A percentile compares a stretch with the other conserved stretches of the same genome.
These are phyloP conservation scores for Epinotia demarniana DNA, from an alignment of 2,888 invertebrate genomes.

Conservation along the genomic window DNA sequence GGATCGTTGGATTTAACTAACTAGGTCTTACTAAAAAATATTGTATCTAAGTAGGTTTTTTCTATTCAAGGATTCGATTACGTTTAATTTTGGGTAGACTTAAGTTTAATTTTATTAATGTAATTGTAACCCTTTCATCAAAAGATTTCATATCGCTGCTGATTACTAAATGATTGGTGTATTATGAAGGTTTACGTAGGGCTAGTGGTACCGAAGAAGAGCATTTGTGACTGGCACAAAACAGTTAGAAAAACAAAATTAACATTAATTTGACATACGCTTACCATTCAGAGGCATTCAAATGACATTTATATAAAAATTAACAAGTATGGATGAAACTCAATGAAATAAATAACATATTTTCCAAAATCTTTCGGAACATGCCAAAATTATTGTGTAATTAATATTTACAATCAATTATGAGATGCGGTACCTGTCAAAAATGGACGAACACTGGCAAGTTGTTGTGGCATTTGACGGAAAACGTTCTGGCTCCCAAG, in stretches of 20 bases:
- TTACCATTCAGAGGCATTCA: background rate
- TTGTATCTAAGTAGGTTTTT: too few relatives aligned
- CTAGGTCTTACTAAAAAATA: too few relatives aligned
- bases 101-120: too few relatives aligned
- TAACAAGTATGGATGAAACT: slow-evolving; percentile 34
- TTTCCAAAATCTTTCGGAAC: slow-evolving; percentile 50
- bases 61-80: too few relatives aligned
- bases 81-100: too few relatives aligned
- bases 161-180: background rate
- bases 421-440: slow-evolving; percentile 62
- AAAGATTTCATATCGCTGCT: too few relatives aligned
- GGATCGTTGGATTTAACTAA: too few relatives aligned
- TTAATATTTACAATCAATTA: slow-evolving; percentile 62
- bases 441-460: slow-evolving; percentile 60
- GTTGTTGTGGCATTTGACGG: slow-evolving; percentile 47
- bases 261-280: slow-evolving; percentile 11
- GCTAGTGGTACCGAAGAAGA: background rate
- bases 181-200: too few relatives aligned
- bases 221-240: slow-evolving; percentile 4
- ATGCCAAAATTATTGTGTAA: slow-evolving; percentile 54
- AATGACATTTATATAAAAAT: slow-evolving; percentile 21
- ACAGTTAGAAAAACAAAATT: slow-evolving; percentile 9
- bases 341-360: slow-evolving; percentile 23
- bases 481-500: slow-evolving; percentile 49
- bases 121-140: too few relatives aligned